Base-by-base conservation (phyloP, 1,140 invertebrate species). In the Pseudomyrmex dendroicus region DNA sequence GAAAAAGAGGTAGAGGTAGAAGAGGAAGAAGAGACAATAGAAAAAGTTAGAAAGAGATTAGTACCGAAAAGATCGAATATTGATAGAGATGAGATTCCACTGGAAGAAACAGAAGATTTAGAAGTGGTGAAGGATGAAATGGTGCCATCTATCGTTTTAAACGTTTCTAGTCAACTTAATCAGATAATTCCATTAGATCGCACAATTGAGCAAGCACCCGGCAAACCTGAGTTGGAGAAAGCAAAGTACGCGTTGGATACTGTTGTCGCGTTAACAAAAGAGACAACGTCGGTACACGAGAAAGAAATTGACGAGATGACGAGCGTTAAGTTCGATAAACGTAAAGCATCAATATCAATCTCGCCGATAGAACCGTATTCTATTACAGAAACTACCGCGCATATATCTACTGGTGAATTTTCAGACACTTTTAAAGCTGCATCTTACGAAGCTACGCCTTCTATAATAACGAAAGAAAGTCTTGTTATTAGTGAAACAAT, bases 351-450 rank as follows among this genome's bases (percentile, higher is more conserved):
- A 50, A 87, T 95, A 57, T 94, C 94, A 25, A 90, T 97, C 44
- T 95, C 95, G 80, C 92, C 95, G 44, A 87, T 95, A 8, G 96
- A 96, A 90, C 94, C 96, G 3, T 95, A 96, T 88, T 93, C 96
- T 83, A 95, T 95, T 22, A 95, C 93, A 4, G 95, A 97, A 94
- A 94, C 95, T 52, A 95, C 95, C 52, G 87, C 94, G 50, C 95
- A 96, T 89, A 92, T 92, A 72, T 90, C 92, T 13, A 91, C 96
- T 1, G 92, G 94, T 64, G 94, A 95, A 84, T 96, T 96, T 85
- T 73, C 91, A 1, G 91, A 89, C 57, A 91, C 88, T 46, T 95
- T 95, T 74, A 95, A 95, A 84, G 95, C 95, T 59, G 83, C 76
- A 68, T 92, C 93, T 48, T 95, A 91, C 44, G 95, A 94, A 87